Evolutionary conservation across 2,888 invertebrate genomes (phyloP), one percentile per base, ranked within the genome.

Genomic region (Proisotoma minuta): DNA sequence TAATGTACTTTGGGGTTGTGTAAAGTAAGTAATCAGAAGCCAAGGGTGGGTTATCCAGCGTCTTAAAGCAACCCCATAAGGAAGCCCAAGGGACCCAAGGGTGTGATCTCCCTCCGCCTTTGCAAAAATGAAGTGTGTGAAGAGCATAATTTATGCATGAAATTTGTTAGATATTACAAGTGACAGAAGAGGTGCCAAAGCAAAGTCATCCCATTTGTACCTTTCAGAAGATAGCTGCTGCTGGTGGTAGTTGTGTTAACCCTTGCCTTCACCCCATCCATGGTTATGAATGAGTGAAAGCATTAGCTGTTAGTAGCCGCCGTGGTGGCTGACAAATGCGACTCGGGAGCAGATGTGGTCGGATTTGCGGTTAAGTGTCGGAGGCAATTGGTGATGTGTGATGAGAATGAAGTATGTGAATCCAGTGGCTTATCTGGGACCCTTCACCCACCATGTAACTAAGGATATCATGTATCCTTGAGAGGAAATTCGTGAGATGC

Each of bases 111-210:
- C 15, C 34, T 34, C 34, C 34, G 8, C 34, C 23, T 18, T 50
- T 52, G 53, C 59, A 59, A 59, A 59, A 54, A 50, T 53, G 51
- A 57, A 43, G 22, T 24, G 56, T 18, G 20, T 43, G 60, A 27
- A 47, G 47, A 18, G 57, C 57, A 66, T 66, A 66, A 61, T 66
- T 66, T 66, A 66, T 66, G 66, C 63, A 66, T 66, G 63, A 66
- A 66, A 66, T 66, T 66, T 66, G 63, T 63, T 54, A 59, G 61
- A 56, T 66, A 66, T 61, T 66, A 60, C 58, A 40, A 61, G 59
- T 63, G 66, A 66, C 66, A 66, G 59, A 63, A 60, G 65, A 65
- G 65, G 65, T 65, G 65, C 57, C 48, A 57, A 57, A 59, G 60
- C 49, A 34, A 34, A 8, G 8, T 8, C 8, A 34, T 34, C 34